A percentile compares a stretch with the other conserved stretches of the same genome.
phyloP scores from a whole-genome alignment of 2,888 invertebrate genomes.

The Drosophila ustulata region DNA sequence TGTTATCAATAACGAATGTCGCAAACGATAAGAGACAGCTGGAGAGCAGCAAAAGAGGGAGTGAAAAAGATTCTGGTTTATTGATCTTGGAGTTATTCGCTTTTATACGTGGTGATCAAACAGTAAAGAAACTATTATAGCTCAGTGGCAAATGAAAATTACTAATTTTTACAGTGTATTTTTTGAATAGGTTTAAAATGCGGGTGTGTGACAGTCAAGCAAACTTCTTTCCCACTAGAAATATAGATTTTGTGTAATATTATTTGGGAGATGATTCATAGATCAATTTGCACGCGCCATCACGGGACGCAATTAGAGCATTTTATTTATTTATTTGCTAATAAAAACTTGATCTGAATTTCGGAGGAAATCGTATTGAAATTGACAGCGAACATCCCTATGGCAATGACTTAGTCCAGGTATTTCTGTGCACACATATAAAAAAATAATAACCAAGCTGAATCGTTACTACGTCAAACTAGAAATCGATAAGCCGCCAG shows the following conservation, averaged over 20 bases:
- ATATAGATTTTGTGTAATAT: neutral
- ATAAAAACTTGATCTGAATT: constrained; percentile 7
- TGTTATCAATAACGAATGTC: constrained; percentile 22
- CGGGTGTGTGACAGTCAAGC: neutral
- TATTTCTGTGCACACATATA: neutral
- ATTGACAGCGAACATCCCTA: constrained; percentile 30
- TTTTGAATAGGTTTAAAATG: neutral
- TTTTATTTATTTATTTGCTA: neutral
- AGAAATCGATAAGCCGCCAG: constrained; percentile 60
- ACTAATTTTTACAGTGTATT: too few relatives aligned
- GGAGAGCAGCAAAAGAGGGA: neutral
- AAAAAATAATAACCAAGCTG: constrained; percentile 45
- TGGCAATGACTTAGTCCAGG: neutral
- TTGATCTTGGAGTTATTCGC: neutral
- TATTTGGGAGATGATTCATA: constrained; percentile 11
- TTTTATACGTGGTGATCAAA: too few relatives aligned
- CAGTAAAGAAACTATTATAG: too few relatives aligned
- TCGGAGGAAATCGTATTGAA: constrained; percentile 4
- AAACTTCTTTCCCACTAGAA: too few relatives aligned
- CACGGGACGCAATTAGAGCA: constrained; percentile 25
- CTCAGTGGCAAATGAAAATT: too few relatives aligned
- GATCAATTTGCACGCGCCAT: constrained; percentile 11
- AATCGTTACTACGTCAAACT: constrained; percentile 55
- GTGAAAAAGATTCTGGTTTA: neutral
- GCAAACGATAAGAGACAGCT: constrained; percentile 10